phyloP scores from a whole-genome alignment of 2,888 invertebrate genomes.

The Drosophila mettleri region DNA sequence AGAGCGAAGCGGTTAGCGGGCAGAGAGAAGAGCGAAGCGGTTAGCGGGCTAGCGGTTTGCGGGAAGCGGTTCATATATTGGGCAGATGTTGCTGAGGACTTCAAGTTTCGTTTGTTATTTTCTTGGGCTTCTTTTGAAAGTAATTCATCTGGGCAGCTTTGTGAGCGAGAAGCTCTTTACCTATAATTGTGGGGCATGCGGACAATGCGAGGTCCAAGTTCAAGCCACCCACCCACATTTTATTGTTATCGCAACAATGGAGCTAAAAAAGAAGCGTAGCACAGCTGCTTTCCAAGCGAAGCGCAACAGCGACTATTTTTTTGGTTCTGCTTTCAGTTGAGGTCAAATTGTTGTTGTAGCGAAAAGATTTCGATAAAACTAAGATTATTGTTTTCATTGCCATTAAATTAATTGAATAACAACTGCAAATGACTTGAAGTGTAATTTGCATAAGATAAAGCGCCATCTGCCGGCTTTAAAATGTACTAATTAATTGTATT shows the following conservation, averaged over 20 bases:
- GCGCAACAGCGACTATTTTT: conserved; percentile 34
- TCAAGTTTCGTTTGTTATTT: conserved; percentile 50
- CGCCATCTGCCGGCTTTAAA: background rate
- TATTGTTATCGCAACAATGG: conserved; percentile 77
- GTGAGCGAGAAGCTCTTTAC: conserved; percentile 33
- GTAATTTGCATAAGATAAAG: background rate
- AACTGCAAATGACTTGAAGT: background rate
- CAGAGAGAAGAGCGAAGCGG: conserved; percentile 12
- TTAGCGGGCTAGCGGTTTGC: conserved; percentile 32
- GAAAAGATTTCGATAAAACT: background rate
- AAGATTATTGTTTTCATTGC: background rate
- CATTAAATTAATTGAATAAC: background rate
- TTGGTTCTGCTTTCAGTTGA: conserved; percentile 23
- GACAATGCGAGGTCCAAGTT: conserved; percentile 73
- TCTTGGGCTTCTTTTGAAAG: conserved; percentile 62
- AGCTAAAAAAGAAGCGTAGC: conserved; percentile 40
- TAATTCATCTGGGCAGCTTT: conserved; percentile 66
- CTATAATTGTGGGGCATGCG: conserved; percentile 73
- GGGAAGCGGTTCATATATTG: conserved; percentile 34
- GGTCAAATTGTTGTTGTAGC: conserved; percentile 24
- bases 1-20: background rate
- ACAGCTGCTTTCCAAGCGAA: conserved; percentile 62
- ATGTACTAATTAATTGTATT: conserved; percentile 7
- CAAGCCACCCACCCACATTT: conserved; percentile 79
- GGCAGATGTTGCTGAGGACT: conserved; percentile 57